A percentile compares a stretch with the other conserved stretches of the same genome.
Conservation (phyloP, 1,140 invertebrate species). For the Ridgeia piscesae region DNA sequence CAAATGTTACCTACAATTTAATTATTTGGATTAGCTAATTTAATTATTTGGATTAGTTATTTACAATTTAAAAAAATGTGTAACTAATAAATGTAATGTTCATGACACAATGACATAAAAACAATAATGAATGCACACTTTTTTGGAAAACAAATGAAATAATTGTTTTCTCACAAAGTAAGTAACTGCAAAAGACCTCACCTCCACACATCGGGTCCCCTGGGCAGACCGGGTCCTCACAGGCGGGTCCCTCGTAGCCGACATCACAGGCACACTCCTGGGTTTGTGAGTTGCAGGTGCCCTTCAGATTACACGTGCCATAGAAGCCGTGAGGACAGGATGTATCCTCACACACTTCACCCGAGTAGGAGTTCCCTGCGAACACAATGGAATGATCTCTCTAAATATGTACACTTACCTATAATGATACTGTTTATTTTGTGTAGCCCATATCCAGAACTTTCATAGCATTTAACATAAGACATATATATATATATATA, state of each 20-base stretch:
- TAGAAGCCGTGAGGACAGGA: conserved; percentile 21
- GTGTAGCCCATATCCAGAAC: no score
- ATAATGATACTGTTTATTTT: no score
- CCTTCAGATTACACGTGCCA: conserved; percentile 29
- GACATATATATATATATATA: no score
- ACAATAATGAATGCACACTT: not conserved
- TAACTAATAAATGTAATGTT: not conserved
- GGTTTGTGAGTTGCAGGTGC: conserved; percentile 29
- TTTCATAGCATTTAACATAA: no score
- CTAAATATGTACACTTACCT: no score
- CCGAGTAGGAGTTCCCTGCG: conserved; percentile 29
- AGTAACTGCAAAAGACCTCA: not conserved
- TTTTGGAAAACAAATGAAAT: not conserved
- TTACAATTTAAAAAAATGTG: not conserved
- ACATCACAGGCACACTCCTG: conserved; percentile 33
- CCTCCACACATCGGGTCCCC: conserved; percentile 16
- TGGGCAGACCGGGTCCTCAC: conserved; percentile 9
- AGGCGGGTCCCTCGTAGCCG: conserved; percentile 16
- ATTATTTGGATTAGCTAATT: not conserved
- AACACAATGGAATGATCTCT: not conserved
- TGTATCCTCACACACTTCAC: conserved; percentile 33
- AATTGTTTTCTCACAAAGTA: not conserved
- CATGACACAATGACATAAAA: not conserved
- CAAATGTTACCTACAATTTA: not conserved
- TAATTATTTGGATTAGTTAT: not conserved